phyloP scores from a whole-genome alignment of 2,888 invertebrate genomes.

The Tenthredo amoena region DNA sequence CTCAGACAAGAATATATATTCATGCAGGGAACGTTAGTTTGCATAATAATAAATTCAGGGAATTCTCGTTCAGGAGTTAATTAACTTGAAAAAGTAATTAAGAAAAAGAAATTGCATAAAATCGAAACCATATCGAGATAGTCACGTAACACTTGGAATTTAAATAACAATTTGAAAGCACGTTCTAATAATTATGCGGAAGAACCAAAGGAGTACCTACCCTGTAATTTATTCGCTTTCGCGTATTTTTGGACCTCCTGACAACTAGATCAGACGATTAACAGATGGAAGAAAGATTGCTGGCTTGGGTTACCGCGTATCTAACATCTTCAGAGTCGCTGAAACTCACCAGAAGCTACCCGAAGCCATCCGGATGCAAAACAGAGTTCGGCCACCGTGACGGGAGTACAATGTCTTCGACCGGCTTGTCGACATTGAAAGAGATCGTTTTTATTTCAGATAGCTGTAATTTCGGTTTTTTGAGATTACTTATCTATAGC shows the following conservation, averaged over 20 bases:
- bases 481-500: slow-evolving; percentile 1
- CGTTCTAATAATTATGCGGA: slow-evolving; percentile 37
- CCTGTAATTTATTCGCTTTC: slow-evolving; percentile 43
- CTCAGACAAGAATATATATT: slow-evolving; percentile 11
- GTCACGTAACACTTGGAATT: slow-evolving; percentile 42
- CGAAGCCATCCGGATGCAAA: slow-evolving; percentile 44
- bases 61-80: slow-evolving; percentile 36
- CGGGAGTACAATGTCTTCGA: slow-evolving; percentile 41
- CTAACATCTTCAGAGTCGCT: slow-evolving; percentile 27
- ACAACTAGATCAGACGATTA: slow-evolving; percentile 48
- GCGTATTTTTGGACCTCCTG: slow-evolving; percentile 42
- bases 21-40: slow-evolving; percentile 23
- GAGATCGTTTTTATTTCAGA: slow-evolving; percentile 18
- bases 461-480: slow-evolving; percentile 42
- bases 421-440: slow-evolving; percentile 30
- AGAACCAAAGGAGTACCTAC: not conserved
- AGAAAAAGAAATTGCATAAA: slow-evolving; percentile 48
- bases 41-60: slow-evolving; percentile 47
- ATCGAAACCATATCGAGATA: slow-evolving; percentile 43
- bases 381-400: slow-evolving; percentile 37
- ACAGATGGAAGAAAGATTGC: slow-evolving; percentile 26
- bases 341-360: slow-evolving; percentile 29
- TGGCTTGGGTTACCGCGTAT: slow-evolving; percentile 29
- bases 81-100: slow-evolving; percentile 45
- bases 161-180: slow-evolving; percentile 39